These are phyloP conservation scores for Tethya wilhelma DNA, from an alignment of 37 sponge, comb jelly and placozoan species.

Conservation along the genomic window DNA sequence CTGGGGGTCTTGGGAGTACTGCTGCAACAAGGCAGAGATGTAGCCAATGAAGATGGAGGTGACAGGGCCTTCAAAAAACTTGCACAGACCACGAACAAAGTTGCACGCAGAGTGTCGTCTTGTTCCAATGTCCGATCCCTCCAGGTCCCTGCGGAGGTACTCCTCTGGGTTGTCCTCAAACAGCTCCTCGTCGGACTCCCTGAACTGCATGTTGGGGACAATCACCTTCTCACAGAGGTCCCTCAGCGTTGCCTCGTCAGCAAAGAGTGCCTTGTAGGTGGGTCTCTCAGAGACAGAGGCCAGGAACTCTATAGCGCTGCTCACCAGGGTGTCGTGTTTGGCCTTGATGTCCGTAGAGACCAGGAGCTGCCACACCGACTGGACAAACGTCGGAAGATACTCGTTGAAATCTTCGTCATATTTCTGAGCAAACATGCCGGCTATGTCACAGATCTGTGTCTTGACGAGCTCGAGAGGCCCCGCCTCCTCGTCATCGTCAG, in stretches of 20 bases:
- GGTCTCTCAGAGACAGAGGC: conserved; percentile 92
- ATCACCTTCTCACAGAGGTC: conserved; percentile 95
- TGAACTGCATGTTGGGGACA: conserved; percentile 84
- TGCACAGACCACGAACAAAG: conserved; percentile 89
- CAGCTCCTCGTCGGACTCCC: conserved; percentile 95
- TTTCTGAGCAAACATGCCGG: conserved; percentile 97
- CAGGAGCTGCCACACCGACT: conserved; percentile 89
- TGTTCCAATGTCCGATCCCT: conserved; percentile 96
- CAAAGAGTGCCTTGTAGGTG: conserved; percentile 89
- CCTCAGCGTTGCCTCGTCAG: conserved; percentile 71
- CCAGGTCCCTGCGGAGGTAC: conserved; percentile 94
- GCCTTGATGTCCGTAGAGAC: conserved; percentile 84
- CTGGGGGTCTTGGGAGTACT: conserved; percentile 74
- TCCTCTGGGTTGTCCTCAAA: conserved; percentile 99
- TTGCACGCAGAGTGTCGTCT: conserved; percentile 96
- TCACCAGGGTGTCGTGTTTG: conserved; percentile 91
- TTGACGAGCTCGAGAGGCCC: conserved; percentile 91
- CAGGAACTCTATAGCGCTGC: conserved; percentile 96
- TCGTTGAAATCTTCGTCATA: conserved; percentile 95
- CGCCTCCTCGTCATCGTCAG: conserved; percentile 86
- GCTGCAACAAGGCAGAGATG: conserved; percentile 68
- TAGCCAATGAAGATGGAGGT: conserved; percentile 82
- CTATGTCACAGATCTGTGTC: conserved; percentile 92
- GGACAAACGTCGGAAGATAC: conserved; percentile 88
- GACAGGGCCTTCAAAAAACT: conserved; percentile 84